phyloP scores from a whole-genome alignment of 2,113 vertebrate genomes.

The Tupaia chinensis region DNA sequence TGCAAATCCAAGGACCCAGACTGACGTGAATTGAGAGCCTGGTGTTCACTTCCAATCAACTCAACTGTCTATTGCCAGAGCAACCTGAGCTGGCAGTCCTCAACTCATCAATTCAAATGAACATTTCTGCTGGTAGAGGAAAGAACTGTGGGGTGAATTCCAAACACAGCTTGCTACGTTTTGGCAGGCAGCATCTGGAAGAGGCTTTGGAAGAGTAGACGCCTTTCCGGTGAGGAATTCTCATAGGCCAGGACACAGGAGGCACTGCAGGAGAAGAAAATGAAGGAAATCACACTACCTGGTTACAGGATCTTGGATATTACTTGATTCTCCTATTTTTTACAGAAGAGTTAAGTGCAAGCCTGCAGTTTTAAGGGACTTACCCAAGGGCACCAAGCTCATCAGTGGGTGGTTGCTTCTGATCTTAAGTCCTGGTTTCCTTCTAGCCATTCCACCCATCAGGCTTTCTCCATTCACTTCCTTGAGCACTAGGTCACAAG shows the following conservation, averaged over 20 bases:
- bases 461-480: neutral
- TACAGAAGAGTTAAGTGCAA: slow-evolving; percentile 21
- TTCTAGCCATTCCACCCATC: neutral
- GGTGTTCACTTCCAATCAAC: slow-evolving; percentile 76
- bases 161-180: slow-evolving; percentile 37
- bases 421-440: neutral
- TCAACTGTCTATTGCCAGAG: slow-evolving; percentile 70
- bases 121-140: slow-evolving; percentile 34
- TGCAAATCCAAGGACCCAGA: slow-evolving; percentile 72
- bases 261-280: neutral
- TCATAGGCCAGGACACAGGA: neutral
- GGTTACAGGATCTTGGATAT: neutral
- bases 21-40: slow-evolving; percentile 67
- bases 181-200: slow-evolving; percentile 13
- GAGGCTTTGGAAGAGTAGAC: slow-evolving; percentile 7
- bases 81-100: slow-evolving; percentile 33
- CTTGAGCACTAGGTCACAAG: neutral
- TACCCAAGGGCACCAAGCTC: neutral
- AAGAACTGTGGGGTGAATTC: slow-evolving; percentile 59
- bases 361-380: neutral
- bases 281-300: neutral
- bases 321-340: neutral
- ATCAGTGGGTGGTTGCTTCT: neutral
- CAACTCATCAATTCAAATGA: slow-evolving; percentile 70
- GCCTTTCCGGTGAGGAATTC: slow-evolving; percentile 15